Evolutionary conservation across 2,113 vertebrate genomes (phyloP).

Genomic region (Seriola rivoliana): DNA sequence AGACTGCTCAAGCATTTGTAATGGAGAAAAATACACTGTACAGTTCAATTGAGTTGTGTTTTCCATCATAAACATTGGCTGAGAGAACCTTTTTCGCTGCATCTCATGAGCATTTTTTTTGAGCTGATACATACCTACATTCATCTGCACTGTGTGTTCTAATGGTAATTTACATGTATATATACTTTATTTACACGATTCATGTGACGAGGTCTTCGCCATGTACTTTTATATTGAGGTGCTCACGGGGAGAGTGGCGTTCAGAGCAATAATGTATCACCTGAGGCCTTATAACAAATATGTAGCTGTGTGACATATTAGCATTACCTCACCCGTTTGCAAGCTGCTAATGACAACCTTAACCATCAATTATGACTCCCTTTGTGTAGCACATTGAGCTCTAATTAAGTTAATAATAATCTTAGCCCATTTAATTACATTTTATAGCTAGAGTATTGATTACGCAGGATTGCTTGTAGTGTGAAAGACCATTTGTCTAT

Average conservation of each 20-base stretch:
- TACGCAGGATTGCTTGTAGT: constrained; percentile 22
- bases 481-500: constrained; percentile 21
- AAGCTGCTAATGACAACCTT: constrained; percentile 27
- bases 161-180: not conserved
- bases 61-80: constrained; percentile 14
- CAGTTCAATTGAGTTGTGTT: constrained; percentile 25
- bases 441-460: constrained; percentile 50
- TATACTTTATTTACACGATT: constrained; percentile 6
- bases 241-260: constrained; percentile 4
- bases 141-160: not conserved
- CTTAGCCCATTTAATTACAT: constrained; percentile 38
- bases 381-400: constrained; percentile 29
- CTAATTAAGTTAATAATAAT: constrained; percentile 53
- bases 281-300: constrained; percentile 23
- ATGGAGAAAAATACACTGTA: constrained; percentile 34
- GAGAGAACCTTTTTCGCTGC: not conserved
- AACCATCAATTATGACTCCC: constrained; percentile 35
- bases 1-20: constrained; percentile 37
- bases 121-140: not conserved
- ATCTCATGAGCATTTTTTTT: not conserved
- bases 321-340: constrained; percentile 42
- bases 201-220: constrained; percentile 9
- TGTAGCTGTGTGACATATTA: constrained; percentile 31
- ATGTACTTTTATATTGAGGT: not conserved
- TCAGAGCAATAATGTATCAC: constrained; percentile 23